Conservation (phyloP, 2,113 vertebrate species). For the Vulpes vulpes region DNA sequence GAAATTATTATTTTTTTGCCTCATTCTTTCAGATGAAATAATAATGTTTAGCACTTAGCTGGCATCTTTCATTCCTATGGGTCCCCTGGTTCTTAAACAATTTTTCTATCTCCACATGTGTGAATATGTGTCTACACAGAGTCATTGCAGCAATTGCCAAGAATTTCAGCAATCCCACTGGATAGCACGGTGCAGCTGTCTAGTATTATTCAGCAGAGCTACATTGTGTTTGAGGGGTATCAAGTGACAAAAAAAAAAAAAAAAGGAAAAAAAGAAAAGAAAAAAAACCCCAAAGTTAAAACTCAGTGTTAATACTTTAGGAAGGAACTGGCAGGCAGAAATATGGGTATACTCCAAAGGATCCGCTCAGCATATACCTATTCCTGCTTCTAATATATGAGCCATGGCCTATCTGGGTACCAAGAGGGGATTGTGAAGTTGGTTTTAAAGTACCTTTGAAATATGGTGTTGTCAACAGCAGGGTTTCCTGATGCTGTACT, state of each 20-base stretch:
- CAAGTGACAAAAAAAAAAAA: not conserved
- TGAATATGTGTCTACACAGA: slow-evolving; percentile 76
- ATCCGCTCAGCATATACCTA: not conserved
- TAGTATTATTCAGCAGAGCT: slow-evolving; percentile 66
- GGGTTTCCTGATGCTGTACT: slow-evolving; percentile 15
- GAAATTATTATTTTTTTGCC: slow-evolving; percentile 77
- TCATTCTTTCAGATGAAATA: slow-evolving; percentile 76
- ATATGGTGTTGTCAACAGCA: slow-evolving; percentile 54
- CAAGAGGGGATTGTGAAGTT: slow-evolving; percentile 34
- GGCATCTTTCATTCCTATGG: slow-evolving; percentile 68
- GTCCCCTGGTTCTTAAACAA: slow-evolving; percentile 80
- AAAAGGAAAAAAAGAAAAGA: not conserved
- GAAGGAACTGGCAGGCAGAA: slow-evolving; percentile 54
- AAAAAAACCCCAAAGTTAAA: slow-evolving; percentile 17
- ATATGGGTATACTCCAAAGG: slow-evolving; percentile 15
- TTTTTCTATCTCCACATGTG: slow-evolving; percentile 79
- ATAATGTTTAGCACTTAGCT: slow-evolving; percentile 79
- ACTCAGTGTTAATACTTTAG: slow-evolving; percentile 22
- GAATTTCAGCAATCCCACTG: slow-evolving; percentile 77
- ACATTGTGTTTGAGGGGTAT: not conserved
- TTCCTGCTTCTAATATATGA: slow-evolving; percentile 47
- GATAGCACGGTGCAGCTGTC: slow-evolving; percentile 74
- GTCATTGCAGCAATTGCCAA: slow-evolving; percentile 77
- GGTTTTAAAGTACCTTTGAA: slow-evolving; percentile 67
- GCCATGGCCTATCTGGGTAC: not conserved